Percentiles rank a stretch among this genome's conserved stretches.
phyloP scores from a whole-genome alignment of 2,797 vertebrate species.

The Parauchenoglanis punctatus region DNA sequence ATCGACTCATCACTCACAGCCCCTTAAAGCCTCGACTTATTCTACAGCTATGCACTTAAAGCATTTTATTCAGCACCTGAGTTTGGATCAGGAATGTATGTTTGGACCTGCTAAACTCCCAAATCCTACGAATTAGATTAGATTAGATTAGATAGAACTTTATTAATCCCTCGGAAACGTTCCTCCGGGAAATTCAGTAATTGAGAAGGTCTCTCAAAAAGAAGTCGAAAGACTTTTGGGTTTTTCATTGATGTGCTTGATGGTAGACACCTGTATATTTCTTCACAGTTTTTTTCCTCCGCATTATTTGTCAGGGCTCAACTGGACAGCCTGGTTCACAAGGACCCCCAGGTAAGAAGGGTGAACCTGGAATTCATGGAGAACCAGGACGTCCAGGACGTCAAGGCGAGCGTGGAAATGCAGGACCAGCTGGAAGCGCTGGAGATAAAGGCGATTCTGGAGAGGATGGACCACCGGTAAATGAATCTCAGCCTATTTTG shows the following conservation, averaged over 20 bases:
- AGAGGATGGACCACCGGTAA: constrained; percentile 90
- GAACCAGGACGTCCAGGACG: constrained; percentile 85
- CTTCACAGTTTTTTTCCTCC: neutral
- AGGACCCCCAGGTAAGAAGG: constrained; percentile 88
- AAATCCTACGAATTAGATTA: too few relatives aligned
- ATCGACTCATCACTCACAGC: neutral
- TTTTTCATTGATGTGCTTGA: neutral
- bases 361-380: constrained; percentile 85
- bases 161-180: too few relatives aligned
- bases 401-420: constrained; percentile 85
- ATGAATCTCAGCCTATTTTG: neutral
- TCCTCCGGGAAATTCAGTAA: too few relatives aligned
- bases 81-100: neutral
- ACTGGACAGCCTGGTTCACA: constrained; percentile 85
- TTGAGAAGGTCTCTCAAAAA: neutral
- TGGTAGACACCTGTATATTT: neutral
- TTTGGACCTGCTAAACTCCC: neutral
- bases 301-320: constrained; percentile 78
- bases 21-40: neutral
- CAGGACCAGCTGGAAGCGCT: constrained; percentile 80
- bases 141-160: too few relatives aligned
- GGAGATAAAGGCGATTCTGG: constrained; percentile 95
- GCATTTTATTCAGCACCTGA: neutral
- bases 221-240: neutral
- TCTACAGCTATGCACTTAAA: neutral